Conservation (phyloP, 2,797 vertebrate genomes). For the Huso huso region DNA sequence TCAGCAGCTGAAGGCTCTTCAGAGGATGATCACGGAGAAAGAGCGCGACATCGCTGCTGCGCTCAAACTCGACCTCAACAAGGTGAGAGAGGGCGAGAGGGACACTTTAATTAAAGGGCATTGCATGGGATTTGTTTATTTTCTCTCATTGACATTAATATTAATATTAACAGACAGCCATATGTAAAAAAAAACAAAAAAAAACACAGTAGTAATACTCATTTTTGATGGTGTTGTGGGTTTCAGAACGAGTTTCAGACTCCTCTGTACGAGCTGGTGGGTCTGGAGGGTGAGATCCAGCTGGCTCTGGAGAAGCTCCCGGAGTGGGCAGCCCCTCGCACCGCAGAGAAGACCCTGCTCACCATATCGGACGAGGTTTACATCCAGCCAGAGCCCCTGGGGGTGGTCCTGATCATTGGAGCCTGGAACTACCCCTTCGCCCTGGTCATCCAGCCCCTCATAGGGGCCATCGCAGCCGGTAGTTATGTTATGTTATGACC, state of each 20-base stretch:
- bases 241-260: conserved; percentile 53
- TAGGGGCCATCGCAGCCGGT: conserved; percentile 70
- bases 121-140: too few species aligned
- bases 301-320: conserved; percentile 50
- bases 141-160: too few species aligned
- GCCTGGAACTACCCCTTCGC: conserved; percentile 80
- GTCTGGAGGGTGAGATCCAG: conserved; percentile 58
- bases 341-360: conserved; percentile 57
- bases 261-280: conserved; percentile 57
- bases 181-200: too few species aligned
- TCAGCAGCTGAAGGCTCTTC: conserved; percentile 66
- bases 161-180: too few species aligned
- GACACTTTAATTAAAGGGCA: too few species aligned
- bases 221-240: too few species aligned
- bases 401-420: conserved; percentile 74
- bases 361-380: conserved; percentile 64
- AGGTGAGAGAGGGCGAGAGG: conserved; percentile 44
- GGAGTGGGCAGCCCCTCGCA: conserved; percentile 61
- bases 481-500: neutral
- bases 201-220: too few species aligned
- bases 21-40: conserved; percentile 60
- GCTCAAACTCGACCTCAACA: conserved; percentile 60
- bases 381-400: conserved; percentile 68
- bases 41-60: conserved; percentile 52
- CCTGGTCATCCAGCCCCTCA: conserved; percentile 57